Evolutionary conservation across 1,140 invertebrate species (phyloP).

Genomic region (Coenobita brevimanus): DNA sequence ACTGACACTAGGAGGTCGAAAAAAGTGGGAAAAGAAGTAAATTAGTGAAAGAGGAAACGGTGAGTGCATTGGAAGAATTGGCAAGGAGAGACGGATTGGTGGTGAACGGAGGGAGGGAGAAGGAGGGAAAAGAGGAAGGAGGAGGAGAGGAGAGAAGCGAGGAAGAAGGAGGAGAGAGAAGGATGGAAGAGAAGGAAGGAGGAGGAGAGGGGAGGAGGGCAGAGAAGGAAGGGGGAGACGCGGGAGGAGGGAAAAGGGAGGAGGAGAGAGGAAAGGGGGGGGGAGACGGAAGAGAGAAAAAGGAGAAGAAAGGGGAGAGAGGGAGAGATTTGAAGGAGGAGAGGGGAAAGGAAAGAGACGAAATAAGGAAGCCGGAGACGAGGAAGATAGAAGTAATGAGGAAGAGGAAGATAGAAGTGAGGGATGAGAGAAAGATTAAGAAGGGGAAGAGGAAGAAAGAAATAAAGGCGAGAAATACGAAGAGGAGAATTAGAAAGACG

Average conservation of each 20-base stretch:
- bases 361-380: neutral
- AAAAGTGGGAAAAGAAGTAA: neutral
- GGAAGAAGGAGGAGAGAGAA: neutral
- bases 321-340: neutral
- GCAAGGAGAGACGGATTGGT: neutral
- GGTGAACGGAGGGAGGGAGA: conserved; percentile 10
- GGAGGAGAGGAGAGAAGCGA: neutral
- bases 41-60: neutral
- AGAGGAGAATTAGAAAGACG: no score
- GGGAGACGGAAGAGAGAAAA: neutral
- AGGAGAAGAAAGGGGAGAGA: neutral
- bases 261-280: neutral
- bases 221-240: neutral
- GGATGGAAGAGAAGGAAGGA: neutral
- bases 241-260: neutral
- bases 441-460: no score
- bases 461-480: no score
- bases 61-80: neutral
- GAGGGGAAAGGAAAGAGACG: neutral
- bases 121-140: neutral
- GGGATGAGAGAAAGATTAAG: neutral
- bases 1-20: no score
- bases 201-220: neutral
- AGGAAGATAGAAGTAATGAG: neutral
- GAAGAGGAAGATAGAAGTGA: no score